phyloP scores from a whole-genome alignment of 2,113 vertebrate species.

The Cephalopterus ornatus region DNA sequence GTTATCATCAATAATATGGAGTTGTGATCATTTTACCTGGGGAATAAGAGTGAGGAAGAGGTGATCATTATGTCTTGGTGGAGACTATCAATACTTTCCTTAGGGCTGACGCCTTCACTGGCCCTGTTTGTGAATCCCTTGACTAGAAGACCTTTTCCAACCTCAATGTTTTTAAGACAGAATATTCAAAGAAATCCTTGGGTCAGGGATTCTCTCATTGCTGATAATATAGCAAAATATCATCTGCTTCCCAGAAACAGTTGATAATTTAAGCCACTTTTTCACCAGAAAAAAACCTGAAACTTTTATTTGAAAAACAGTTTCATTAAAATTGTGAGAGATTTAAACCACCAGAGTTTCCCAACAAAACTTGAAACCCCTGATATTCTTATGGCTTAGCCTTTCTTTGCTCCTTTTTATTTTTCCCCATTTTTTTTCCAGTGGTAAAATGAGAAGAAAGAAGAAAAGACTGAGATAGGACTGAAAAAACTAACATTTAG shows the following conservation, averaged over 20 bases:
- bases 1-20: neutral
- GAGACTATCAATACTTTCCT: neutral
- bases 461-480: neutral
- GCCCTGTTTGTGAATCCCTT: neutral
- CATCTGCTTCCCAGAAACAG: neutral
- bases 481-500: neutral
- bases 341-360: neutral
- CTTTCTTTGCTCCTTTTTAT: neutral
- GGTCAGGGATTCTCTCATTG: neutral
- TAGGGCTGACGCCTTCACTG: accelerated
- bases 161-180: neutral
- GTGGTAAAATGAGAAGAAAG: neutral
- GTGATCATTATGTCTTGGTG: neutral
- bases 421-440: neutral
- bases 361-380: neutral
- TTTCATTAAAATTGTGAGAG: neutral
- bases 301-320: neutral
- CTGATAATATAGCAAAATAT: neutral
- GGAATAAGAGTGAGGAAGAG: neutral
- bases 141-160: neutral
- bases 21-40: neutral
- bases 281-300: neutral
- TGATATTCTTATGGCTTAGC: neutral
- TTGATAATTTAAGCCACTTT: neutral
- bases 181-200: neutral